Conservation (phyloP, 2,888 invertebrate genomes). For the Ctena decussata region DNA sequence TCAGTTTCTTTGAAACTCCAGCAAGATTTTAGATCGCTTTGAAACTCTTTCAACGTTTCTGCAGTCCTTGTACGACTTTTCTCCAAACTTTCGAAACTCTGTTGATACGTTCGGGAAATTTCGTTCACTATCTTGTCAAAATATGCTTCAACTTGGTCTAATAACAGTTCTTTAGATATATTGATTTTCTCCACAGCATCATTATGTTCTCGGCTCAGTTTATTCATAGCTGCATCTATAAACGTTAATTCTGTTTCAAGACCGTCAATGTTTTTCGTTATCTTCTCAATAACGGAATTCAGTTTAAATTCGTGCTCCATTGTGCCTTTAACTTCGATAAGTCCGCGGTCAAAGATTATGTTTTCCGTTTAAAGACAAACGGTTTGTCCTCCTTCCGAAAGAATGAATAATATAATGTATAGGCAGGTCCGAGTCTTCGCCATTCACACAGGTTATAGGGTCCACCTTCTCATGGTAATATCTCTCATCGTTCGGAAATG, state of each 20-base stretch:
- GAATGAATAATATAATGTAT: too few relatives aligned
- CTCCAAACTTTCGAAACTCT: neutral
- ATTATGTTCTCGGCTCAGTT: neutral
- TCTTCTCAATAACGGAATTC: neutral
- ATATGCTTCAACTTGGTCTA: neutral
- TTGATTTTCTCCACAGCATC: neutral
- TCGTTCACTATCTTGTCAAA: neutral
- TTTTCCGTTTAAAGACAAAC: too few relatives aligned
- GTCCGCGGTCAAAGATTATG: too few relatives aligned
- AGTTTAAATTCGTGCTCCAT: neutral
- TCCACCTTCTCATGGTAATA: too few relatives aligned
- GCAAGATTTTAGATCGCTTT: neutral
- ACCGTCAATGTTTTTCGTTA: neutral
- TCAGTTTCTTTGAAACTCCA: neutral
- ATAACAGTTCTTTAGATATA: neutral
- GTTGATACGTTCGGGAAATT: neutral
- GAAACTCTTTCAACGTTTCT: neutral
- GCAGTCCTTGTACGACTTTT: neutral
- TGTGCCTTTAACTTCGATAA: too few relatives aligned
- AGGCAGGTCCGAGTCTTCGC: too few relatives aligned
- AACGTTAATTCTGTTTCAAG: neutral
- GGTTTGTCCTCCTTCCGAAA: too few relatives aligned
- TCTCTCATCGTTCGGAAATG: too few relatives aligned
- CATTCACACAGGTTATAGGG: too few relatives aligned
- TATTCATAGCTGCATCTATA: neutral